Conservation (phyloP, 2,113 vertebrate genomes). For the Hirundichthys speculiger region DNA sequence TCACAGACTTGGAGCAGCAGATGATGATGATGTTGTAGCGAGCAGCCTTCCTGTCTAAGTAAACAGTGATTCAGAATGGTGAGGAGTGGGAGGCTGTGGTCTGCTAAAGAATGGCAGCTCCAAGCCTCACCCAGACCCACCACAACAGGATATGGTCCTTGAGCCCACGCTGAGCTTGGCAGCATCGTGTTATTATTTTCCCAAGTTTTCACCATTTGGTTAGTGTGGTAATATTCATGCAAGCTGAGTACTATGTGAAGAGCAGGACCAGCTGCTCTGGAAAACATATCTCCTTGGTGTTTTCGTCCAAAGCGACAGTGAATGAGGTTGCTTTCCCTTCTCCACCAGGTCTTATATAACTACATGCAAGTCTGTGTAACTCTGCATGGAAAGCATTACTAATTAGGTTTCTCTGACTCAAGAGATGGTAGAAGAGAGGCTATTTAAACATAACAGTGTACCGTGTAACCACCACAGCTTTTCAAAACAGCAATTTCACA, state of each 20-base stretch:
- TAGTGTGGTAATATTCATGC: slow-evolving; percentile 45
- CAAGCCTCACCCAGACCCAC: slow-evolving; percentile 63
- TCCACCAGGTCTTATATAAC: slow-evolving; percentile 59
- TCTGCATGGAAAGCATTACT: slow-evolving; percentile 60
- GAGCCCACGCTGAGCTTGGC: slow-evolving; percentile 48
- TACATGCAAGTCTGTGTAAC: slow-evolving; percentile 46
- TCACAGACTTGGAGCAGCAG: slow-evolving; percentile 71
- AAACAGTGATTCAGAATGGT: slow-evolving; percentile 77
- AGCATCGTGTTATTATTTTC: slow-evolving; percentile 67
- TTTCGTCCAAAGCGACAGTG: slow-evolving; percentile 44
- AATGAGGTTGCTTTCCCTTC: slow-evolving; percentile 58
- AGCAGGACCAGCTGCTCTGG: slow-evolving; percentile 41
- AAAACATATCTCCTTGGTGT: slow-evolving; percentile 67
- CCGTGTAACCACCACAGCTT: slow-evolving; percentile 32
- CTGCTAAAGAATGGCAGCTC: slow-evolving; percentile 53
- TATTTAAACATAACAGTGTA: slow-evolving; percentile 35
- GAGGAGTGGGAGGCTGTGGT: slow-evolving; percentile 74
- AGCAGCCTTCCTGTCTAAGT: slow-evolving; percentile 73
- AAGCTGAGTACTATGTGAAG: slow-evolving; percentile 35
- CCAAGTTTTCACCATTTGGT: slow-evolving; percentile 51
- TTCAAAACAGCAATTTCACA: slow-evolving; percentile 30
- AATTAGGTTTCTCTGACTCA: slow-evolving; percentile 68
- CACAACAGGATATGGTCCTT: slow-evolving; percentile 77
- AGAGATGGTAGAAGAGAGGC: slow-evolving; percentile 33
- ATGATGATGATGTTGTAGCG: slow-evolving; percentile 62